Evolutionary conservation across 2,888 invertebrate genomes (phyloP), one percentile per base, ranked within the genome.

Genomic region (Anarsia innoxiella): DNA sequence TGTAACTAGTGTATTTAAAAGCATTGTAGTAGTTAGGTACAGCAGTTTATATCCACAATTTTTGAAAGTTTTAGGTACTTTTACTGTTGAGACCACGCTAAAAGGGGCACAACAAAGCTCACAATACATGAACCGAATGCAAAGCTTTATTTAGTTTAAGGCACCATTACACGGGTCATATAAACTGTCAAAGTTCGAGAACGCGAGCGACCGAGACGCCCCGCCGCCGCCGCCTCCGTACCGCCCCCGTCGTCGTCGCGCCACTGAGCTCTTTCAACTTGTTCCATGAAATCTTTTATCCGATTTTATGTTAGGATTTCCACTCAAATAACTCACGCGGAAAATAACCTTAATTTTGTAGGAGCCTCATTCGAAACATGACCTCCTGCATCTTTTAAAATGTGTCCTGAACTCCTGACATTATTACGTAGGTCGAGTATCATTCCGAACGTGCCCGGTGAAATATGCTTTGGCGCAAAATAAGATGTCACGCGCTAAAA

Each of bases 81-180:
- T n/a, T n/a, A n/a, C n/a, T 51, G 51, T 52, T 40, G 63, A 75
- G 66, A 70, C 78, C 73, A 73, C 12, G 68, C 70, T 54, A 59
- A 65, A 60, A 58, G 61, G 63, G 61, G 67, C 66, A 69, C 59
- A 56, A 59, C 60, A 56, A 41, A 51, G 42, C 50, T 59, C 48
- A 51, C 66, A 55, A 65, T 66, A 66, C 66, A 65, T 56, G 68
- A 70, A 71, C 71, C 72, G 75, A 80, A 80, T 75, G 70, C 71
- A 75, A 74, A 71, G 77, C 75, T 76, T 80, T 80, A 80, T 80
- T 82, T 79, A 77, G 76, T 79, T 79, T 74, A 79, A 78, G 79
- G 72, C 72, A 66, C 76, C 71, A 79, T 82, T 83, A 82, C 82
- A 80, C 80, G 83, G 83, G 78, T 80, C 83, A 82, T 83, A 82